Base-by-base conservation (phyloP, 1,140 invertebrate genomes). In the Neodiprion virginianus region DNA sequence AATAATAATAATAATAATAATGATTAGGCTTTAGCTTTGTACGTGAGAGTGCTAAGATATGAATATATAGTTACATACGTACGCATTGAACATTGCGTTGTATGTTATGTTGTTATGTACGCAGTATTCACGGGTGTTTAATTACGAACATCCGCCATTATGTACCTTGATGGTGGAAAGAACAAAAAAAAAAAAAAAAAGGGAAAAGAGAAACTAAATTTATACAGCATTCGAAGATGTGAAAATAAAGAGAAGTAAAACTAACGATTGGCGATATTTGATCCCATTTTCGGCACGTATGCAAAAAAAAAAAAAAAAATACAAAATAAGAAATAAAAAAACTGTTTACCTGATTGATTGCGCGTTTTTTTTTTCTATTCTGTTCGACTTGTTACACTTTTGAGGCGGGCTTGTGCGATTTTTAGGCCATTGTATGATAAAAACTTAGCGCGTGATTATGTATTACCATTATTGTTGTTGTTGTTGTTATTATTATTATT, bases 1-100 rank as follows among this genome's bases (percentile, higher is more conserved):
- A 17, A 74, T 48, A 72, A 74, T 69, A 73, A 21, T 21, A 21
- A 21, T 21, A 1, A 21, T 11, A 53, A 53, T 53, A 53, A 53
- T 53, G 76, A 76, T 76, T 84, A 84, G 80, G 79, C 77, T 82
- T 82, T 83, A 84, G 83, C 80, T 84, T 84, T 84, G 79, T 85
- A 84, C 80, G 80, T 79, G 81, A 77, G 67, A 76, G 75, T 74
- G 67, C 17, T 72, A 76, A 68, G 71, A 53, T 53, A 53, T 1
- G 17, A 21, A 53, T 53, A 53, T 53, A n/a, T 53, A 53, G n/a
- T 53, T 11, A 10, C 17, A 21, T 0, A 21, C 17, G 17, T 21
- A 21, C 17, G 17, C 17, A 21, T 21, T 21, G 17, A 21, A 21
- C 17, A 21, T 21, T 21, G 17, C 17, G 17, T 21, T 21, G 17